Base-by-base conservation (phyloP, 1,140 invertebrate species). In the Aporrectodea caliginosa region DNA sequence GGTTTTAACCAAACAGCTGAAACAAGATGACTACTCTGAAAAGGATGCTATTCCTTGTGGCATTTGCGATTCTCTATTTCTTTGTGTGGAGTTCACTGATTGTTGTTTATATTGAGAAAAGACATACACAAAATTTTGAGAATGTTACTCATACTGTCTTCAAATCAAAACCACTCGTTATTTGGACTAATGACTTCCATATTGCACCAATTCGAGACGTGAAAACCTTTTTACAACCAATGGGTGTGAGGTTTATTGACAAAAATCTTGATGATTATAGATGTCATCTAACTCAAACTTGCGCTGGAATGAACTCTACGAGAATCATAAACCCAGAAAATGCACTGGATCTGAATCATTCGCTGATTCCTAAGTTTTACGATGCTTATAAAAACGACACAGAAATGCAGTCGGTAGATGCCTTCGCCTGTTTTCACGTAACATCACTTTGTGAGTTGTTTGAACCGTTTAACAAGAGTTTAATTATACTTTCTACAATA, bases 391-490 rank as follows among this genome's bases (percentile, higher is more conserved):
- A 75, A 35, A 34, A 78, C 69, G 77, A 79, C 69, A 29, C 75
- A 2, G 79, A 78, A 16, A 71, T 82, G 30, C 1, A 74, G 32
- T 29, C 29, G 43, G 81, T 81, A 16, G 79, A 82, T 33, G 68
- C 69, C 1, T 35, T 82, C n/a, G 69, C 80, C 33, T 82, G 81
- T 35, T 75, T 73, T 71, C 78, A 81, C 72, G 76, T 77, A 33
- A 27, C 43, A 0, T 78, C 79, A 12, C 35, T 81, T 30, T 82
- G 81, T 43, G 79, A 81, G 27, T 34, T 75, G 1, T 81, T 71
- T 30, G 77, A 77, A 22, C 79, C 81, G n/a, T 77, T 82, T 27
- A 81, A 81, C 31, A 78, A 79, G 35, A 81, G 75, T 1, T 69
- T 82, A 29, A 78, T 82, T 6, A 30, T 74, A 33, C 22, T 74